phyloP scores from a whole-genome alignment of 2,113 vertebrate genomes.

The Oryzias curvinotus region DNA sequence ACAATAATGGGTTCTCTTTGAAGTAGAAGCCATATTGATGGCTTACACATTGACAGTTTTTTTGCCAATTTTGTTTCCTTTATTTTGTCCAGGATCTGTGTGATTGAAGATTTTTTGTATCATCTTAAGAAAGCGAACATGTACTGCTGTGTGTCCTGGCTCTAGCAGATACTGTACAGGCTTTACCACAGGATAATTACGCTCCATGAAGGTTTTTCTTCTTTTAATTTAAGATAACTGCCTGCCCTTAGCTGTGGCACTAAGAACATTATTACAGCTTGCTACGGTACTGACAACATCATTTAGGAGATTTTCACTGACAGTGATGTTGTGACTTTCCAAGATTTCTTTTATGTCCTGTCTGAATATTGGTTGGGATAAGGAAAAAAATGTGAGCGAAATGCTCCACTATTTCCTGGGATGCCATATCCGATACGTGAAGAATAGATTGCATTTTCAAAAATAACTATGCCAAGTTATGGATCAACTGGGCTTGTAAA shows the following conservation, averaged over 20 bases:
- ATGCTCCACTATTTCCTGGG: slow-evolving; percentile 13
- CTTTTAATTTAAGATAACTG: background rate
- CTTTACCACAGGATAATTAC: slow-evolving; percentile 2
- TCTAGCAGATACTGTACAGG: slow-evolving; percentile 9
- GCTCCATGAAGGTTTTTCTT: slow-evolving; percentile 5
- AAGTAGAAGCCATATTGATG: slow-evolving; percentile 4
- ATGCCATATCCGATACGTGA: slow-evolving; percentile 10
- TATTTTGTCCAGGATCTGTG: slow-evolving; percentile 15
- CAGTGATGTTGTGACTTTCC: background rate
- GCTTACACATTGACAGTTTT: background rate
- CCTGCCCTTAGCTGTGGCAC: background rate
- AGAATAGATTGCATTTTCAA: slow-evolving; percentile 8
- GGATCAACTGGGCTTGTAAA: background rate
- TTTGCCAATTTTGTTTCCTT: background rate
- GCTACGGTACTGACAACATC: background rate
- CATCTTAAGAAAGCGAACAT: slow-evolving; percentile 14
- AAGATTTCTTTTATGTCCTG: background rate
- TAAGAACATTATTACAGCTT: background rate
- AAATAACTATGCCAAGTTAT: slow-evolving; percentile 2
- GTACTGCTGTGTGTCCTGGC: slow-evolving; percentile 7
- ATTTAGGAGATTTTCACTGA: slow-evolving; percentile 5
- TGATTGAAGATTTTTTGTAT: slow-evolving; percentile 8
- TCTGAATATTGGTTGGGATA: slow-evolving; percentile 1
- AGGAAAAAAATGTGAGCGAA: slow-evolving; percentile 7
- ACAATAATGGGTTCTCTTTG: slow-evolving; percentile 3